A percentile compares a stretch with the other conserved stretches of the same genome.
These are phyloP conservation scores for Dicerorhinus sumatrensis DNA, from an alignment of 2,113 vertebrate species.

Conservation along the genomic window DNA sequence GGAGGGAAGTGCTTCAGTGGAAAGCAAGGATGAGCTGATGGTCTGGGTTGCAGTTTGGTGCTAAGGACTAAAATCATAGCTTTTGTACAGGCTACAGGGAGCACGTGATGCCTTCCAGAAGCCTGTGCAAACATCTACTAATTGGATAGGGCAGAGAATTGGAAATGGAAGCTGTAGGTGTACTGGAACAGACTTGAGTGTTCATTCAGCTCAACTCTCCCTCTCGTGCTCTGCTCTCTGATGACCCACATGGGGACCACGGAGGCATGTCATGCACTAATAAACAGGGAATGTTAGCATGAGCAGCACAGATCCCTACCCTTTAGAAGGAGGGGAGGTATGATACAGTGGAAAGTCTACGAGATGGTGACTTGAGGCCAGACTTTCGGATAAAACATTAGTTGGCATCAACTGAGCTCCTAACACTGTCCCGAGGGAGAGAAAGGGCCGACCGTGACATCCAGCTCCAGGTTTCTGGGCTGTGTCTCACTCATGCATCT, in stretches of 20 bases:
- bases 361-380: neutral
- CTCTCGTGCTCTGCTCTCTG: neutral
- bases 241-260: rapidly evolving
- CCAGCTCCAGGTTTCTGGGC: neutral
- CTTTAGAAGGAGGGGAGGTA: neutral
- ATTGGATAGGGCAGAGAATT: neutral
- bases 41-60: neutral
- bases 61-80: neutral
- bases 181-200: neutral
- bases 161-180: neutral
- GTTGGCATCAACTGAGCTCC: neutral
- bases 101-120: neutral
- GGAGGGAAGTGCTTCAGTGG: neutral
- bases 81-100: neutral
- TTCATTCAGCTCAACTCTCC: neutral
- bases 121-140: neutral
- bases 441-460: rapidly evolving
- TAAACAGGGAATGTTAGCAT: neutral
- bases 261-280: no score
- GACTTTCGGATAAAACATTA: neutral
- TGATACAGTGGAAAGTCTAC: neutral
- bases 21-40: neutral
- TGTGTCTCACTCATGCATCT: neutral
- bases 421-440: neutral
- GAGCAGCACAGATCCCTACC: neutral